Base-by-base conservation (phyloP, 1,140 invertebrate species). In the Cyrtorhinus lividipennis region DNA sequence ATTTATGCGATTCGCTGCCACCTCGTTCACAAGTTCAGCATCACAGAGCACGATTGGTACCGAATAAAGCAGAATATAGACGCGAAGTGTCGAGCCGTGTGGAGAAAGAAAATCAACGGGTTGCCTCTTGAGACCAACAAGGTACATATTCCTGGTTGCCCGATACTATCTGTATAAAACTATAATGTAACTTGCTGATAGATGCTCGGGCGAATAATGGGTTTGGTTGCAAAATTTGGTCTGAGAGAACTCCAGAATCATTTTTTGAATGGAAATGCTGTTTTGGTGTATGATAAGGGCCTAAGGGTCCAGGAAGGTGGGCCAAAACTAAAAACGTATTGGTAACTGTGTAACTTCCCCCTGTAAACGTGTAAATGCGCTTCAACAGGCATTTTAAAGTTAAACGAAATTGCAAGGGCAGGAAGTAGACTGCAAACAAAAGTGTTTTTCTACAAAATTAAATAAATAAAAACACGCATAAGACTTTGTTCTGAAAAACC, bases 1-100 rank as follows among this genome's bases (percentile, higher is more conserved):
- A 78, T 80, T 30, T 80, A 79, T 68, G 78, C 77, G 18, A 78
- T 80, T 27, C 68, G 75, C 67, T 79, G 77, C 72, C 78, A 80
- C 69, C 66, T 80, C 15, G 73, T 78, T 24, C 72, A 78, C 62
- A 74, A 75, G 66, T 79, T 79, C 70, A 70, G 71, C 23, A 76
- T 79, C 27, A 72, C 73, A 24, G 77, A 78, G 65, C 72, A 72
- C 64, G 74, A 79, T 64, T 80, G 78, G 78, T 76, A 78, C 65
- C 67, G 77, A 64, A 80, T 80, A 27, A 78, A 78, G 67, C 77
- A 77, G 66, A 80, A 79, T 67, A 75, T 80, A 65, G 78, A 80
- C 67, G 78, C 78, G 44, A 80, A 80, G 67, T 80, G 78, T 68
- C 68, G 78, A 44, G 76, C 77, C 59, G 77, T 77, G 24, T 79